Conservation (phyloP, 2,797 vertebrate species). For the Caiman crocodilus region DNA sequence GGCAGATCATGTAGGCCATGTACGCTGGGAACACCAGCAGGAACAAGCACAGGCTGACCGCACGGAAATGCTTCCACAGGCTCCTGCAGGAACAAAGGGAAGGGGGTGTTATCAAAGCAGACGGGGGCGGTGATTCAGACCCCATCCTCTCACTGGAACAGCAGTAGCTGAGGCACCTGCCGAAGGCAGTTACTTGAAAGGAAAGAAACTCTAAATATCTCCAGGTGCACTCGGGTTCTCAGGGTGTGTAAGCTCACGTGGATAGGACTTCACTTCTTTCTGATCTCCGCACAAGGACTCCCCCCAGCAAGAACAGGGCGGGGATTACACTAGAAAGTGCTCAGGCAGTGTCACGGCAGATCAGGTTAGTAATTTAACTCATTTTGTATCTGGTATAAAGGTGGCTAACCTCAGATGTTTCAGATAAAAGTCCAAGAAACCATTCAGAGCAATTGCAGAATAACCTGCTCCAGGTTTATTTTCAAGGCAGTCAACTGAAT, state of each 20-base stretch:
- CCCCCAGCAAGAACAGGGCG: background rate
- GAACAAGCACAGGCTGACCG: slow-evolving; percentile 95
- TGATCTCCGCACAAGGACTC: background rate
- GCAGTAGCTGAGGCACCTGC: background rate
- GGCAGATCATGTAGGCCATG: slow-evolving; percentile 99
- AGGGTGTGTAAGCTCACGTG: background rate
- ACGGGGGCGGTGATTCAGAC: background rate
- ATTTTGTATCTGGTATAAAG: background rate
- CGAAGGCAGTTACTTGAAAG: background rate
- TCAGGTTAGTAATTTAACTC: background rate
- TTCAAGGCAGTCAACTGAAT: background rate
- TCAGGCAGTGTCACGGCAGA: background rate
- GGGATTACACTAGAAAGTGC: background rate
- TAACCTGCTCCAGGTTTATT: background rate
- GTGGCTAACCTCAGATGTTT: background rate
- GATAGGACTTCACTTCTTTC: background rate
- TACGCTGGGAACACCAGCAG: slow-evolving; percentile 96
- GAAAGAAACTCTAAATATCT: slow-evolving; percentile 10
- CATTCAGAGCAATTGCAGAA: background rate
- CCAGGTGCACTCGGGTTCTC: background rate
- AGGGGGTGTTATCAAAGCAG: background rate
- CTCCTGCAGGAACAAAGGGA: slow-evolving; percentile 85
- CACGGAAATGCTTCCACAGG: slow-evolving; percentile 98
- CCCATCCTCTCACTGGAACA: background rate
- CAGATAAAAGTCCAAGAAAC: background rate